Evolutionary conservation across 1,140 invertebrate species (phyloP), one percentile per base, ranked within the genome.

Genomic region (Solenopsis fugax): DNA sequence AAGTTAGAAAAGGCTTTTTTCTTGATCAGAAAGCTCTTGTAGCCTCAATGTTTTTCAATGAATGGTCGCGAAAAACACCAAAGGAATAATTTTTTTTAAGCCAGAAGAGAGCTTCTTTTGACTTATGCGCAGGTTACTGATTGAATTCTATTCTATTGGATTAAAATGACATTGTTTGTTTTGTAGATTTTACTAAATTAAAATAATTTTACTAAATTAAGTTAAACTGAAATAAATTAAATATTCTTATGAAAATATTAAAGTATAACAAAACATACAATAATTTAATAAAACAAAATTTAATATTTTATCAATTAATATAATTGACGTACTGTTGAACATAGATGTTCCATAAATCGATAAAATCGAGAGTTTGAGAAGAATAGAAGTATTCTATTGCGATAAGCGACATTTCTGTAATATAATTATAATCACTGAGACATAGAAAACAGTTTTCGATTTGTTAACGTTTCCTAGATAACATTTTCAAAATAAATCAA

Each of bases 11-110:
- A 21, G 64, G 48, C 16, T 81, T 81, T 69, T 69, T 62, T 60
- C 58, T 48, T 78, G 58, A 78, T 78, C 77, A 80, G 29, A 48
- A 81, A 81, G 48, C 48, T 54, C 29, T 71, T 71, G 64, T 21
- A 81, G 50, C 48, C 1, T 41, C 24, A n/a, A 77, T 81, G 77
- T 81, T 71, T 80, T 81, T 81, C 34, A 81, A 69, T 12, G 64
- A 54, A 81, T 56, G n/a, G n/a, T 71, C 16, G 34, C n/a, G 34
- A 24, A 81, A 69, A 29, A 21, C 58, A 80, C 18, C 13, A 67
- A 67, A 52, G 16, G 16, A 71, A 13, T 56, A 54, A 24, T 54
- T 80, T 80, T 77, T 73, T 81, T 80, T 9, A 24, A 54, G n/a
- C 9, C 7, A 69, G 45, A 58, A 75, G n/a, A 58, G 5, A 69